Base-by-base conservation (phyloP, 2,113 vertebrate genomes). In the Circaetus gallicus region DNA sequence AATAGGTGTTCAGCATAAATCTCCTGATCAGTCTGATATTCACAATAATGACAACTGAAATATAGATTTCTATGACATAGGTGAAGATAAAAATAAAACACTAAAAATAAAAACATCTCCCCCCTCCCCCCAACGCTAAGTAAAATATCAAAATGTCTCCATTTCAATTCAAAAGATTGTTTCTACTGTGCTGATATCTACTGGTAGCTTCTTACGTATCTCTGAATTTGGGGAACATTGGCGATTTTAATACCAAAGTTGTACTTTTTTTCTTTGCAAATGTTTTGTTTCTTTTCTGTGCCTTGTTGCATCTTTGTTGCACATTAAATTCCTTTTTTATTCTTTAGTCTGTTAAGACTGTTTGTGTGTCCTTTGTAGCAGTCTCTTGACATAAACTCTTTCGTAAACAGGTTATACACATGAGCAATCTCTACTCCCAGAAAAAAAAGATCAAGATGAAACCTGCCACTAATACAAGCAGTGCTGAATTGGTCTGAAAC, bases 381-480 rank as follows among this genome's bases (percentile, higher is more conserved):
- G 72, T 77, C 78, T 94, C 78, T 95, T 88, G 93, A 87, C 87
- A 95, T 55, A 91, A 94, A 91, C 55, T 79, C 74, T 90, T 93
- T 85, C 0, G 0, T 87, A 94, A 96, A 90, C 74, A 93, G 81
- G 62, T 91, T 95, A 92, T 58, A 91, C 74, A 95, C 89, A 82
- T 82, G 70, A 95, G 62, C 62, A 85, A 85, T 94, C 89, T 94
- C 80, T 56, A 42, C 47, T 94, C 62, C 53, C 45, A 77, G 82
- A 70, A 76, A 91, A 62, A 78, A 86, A 67, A 38, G 19, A 91
- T 92, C 93, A 87, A 89, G 93, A 95, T 77, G 66, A 97, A 97
- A 67, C 58, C 84, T 93, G 81, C 58, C 84, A 73, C 83, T 94
- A 84, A 80, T 89, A 61, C 18, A 77, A 73, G 81, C 81, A 62